Percentiles rank a stretch among this genome's conserved stretches.
These are phyloP conservation scores for Chrosomus eos DNA, from an alignment of 2,797 vertebrate genomes.

Conservation along the genomic window DNA sequence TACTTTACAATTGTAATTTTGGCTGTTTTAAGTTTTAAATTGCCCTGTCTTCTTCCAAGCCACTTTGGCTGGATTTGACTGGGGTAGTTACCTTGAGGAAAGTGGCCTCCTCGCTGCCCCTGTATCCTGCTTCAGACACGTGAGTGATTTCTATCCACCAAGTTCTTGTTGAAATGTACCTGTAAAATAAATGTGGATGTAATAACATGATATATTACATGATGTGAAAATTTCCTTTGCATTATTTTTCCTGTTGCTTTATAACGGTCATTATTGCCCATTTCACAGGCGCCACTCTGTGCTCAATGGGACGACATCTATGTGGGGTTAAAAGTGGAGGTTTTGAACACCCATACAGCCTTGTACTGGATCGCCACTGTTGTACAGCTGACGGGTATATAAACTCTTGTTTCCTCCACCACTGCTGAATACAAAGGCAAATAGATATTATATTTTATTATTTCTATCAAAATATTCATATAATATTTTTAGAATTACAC, in stretches of 20 bases:
- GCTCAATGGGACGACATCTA: constrained; percentile 91
- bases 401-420: neutral
- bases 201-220: neutral
- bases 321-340: constrained; percentile 92
- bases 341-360: constrained; percentile 88
- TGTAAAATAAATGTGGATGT: neutral
- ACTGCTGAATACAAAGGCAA: neutral
- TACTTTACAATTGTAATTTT: neutral
- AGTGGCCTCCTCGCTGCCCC: constrained; percentile 85
- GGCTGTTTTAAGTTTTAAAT: neutral
- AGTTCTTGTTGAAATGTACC: neutral
- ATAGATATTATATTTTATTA: neutral
- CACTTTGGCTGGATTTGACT: constrained; percentile 83
- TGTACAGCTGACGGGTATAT: constrained; percentile 85
- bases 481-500: no score
- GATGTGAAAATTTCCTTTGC: neutral
- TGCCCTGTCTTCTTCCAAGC: constrained; percentile 58
- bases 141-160: constrained; percentile 72
- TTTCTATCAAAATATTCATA: neutral
- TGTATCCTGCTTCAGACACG: constrained; percentile 93
- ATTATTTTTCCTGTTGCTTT: neutral
- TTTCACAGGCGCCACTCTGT: constrained; percentile 85
- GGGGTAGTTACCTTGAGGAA: constrained; percentile 89
- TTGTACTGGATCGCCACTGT: constrained; percentile 95
- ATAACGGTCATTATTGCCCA: neutral